These are phyloP conservation scores for Cyclopterus lumpus DNA, from an alignment of 2,797 vertebrate genomes.

Conservation along the genomic window DNA sequence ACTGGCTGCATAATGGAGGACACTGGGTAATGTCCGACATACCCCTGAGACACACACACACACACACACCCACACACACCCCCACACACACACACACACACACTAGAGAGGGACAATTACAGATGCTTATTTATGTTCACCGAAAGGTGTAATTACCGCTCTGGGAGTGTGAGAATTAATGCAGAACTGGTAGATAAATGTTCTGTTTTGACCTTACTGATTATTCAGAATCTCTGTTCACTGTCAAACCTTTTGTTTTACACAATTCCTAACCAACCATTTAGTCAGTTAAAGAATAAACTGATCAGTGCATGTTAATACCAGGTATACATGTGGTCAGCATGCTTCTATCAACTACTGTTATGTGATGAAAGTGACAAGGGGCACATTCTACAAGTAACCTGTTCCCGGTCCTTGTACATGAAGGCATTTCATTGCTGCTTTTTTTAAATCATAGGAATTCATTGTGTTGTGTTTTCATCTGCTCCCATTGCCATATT, in stretches of 20 bases:
- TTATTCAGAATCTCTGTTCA: background rate
- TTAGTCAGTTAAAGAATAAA: background rate
- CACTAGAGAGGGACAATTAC: background rate
- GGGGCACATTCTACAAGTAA: background rate
- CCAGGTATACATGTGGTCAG: background rate
- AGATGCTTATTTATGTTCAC: conserved; percentile 12
- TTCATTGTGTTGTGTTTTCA: background rate
- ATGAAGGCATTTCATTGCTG: conserved; percentile 1
- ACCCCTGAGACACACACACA: conserved; percentile 1
- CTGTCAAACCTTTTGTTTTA: conserved; percentile 1
- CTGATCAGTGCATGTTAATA: background rate
- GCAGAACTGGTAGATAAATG: conserved; percentile 1
- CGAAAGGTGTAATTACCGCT: conserved; percentile 8
- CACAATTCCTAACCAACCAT: background rate
- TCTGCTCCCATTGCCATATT: background rate
- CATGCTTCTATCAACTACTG: background rate
- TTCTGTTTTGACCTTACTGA: background rate
- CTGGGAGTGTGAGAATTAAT: background rate
- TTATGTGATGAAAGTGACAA: background rate
- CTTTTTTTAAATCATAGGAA: background rate
- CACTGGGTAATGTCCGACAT: conserved; percentile 87
- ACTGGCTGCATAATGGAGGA: conserved; percentile 99
- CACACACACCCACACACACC: conserved; percentile 13
- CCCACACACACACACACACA: background rate
- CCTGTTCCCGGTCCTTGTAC: background rate